Conservation (phyloP, 2,113 vertebrate genomes). For the Psephotus haematonotus region DNA sequence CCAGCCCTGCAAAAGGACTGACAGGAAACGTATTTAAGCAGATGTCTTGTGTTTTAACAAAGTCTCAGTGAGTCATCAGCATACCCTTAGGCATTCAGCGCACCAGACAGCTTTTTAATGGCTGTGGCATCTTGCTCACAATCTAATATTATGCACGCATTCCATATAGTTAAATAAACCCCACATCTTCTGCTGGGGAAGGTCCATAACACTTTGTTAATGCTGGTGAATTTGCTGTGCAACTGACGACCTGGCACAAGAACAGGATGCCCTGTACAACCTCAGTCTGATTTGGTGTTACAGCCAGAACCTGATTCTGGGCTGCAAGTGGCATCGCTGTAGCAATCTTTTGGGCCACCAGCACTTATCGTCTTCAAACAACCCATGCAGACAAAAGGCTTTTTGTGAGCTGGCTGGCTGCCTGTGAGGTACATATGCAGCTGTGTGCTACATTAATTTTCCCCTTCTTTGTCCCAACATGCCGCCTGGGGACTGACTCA, state of each 20-base stretch:
- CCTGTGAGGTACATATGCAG: neutral
- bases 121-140: neutral
- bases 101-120: slow-evolving; percentile 13
- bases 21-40: slow-evolving; percentile 42
- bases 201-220: neutral
- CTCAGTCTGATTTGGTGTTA: neutral
- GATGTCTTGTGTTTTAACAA: slow-evolving; percentile 24
- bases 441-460: neutral
- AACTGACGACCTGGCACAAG: neutral
- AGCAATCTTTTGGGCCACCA: neutral
- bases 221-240: neutral
- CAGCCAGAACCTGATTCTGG: neutral
- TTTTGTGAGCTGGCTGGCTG: slow-evolving; percentile 15
- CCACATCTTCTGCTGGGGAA: neutral
- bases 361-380: neutral
- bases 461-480: neutral
- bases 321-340: neutral
- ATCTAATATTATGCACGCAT: neutral
- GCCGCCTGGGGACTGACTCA: accelerated
- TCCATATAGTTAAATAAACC: neutral
- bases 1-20: neutral
- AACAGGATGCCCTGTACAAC: accelerated
- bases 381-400: slow-evolving; percentile 2
- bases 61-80: slow-evolving; percentile 11
- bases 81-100: neutral